Evolutionary conservation across 2,888 invertebrate genomes (phyloP).

Genomic region (Andrena hattorfiana): DNA sequence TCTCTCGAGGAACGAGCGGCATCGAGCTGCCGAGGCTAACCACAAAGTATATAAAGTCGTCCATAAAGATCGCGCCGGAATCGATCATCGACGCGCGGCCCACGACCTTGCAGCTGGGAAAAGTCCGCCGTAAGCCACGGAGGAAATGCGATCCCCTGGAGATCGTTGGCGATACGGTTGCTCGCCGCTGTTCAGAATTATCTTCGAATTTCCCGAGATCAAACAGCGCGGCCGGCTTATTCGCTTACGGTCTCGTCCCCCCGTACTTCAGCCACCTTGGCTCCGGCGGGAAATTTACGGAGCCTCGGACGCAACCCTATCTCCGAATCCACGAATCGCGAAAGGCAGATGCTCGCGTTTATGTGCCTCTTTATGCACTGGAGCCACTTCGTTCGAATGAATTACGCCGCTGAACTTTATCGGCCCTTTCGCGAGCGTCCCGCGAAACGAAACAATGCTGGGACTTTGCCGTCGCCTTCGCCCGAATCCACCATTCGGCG

Average conservation of each 20-base stretch:
- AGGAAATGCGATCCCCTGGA: constrained; percentile 20
- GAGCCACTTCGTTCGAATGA: not conserved
- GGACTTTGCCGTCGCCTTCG: not conserved
- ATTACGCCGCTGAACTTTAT: not conserved
- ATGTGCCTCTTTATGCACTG: not conserved
- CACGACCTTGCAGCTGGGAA: not conserved
- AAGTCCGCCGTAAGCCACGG: not conserved
- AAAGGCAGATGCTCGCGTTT: constrained; percentile 11
- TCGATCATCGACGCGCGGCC: not conserved
- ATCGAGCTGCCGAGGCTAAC: not conserved
- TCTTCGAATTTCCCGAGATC: constrained; percentile 62
- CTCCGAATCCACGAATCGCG: constrained; percentile 31
- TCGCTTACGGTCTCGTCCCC: constrained; percentile 28
- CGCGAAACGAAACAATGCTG: not conserved
- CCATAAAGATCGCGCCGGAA: not conserved
- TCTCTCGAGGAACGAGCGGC: not conserved
- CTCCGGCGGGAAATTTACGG: constrained; percentile 19
- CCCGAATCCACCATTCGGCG: not conserved
- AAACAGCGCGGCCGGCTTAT: constrained; percentile 50
- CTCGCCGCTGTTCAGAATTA: constrained; percentile 40
- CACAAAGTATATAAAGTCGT: not conserved
- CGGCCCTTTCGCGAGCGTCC: no score
- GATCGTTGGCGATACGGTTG: constrained; percentile 29
- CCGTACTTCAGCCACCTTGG: not conserved
- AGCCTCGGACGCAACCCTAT: constrained; percentile 26